phyloP scores from a whole-genome alignment of 2,797 vertebrate genomes.

The Sebastes matsubarae region DNA sequence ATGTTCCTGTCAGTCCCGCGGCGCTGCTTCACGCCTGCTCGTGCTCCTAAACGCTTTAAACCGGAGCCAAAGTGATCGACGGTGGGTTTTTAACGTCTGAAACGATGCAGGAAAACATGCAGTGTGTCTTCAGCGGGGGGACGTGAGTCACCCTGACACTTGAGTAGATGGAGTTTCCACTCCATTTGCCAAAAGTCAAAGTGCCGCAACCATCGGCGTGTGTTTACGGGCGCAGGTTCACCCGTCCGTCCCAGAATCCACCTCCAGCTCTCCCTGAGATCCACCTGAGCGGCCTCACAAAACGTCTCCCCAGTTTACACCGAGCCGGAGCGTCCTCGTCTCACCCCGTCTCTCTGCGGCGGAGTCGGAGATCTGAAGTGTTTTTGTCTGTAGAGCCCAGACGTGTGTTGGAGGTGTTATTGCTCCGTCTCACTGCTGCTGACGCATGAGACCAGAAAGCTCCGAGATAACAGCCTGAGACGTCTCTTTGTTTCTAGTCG shows the following conservation, averaged over 20 bases:
- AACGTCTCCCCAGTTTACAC: not conserved
- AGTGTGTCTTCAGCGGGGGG: not conserved
- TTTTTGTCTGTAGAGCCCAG: too few relatives aligned
- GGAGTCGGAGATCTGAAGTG: too few relatives aligned
- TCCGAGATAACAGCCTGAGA: not conserved
- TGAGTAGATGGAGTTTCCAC: slow-evolving; percentile 34
- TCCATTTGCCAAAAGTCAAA: slow-evolving; percentile 11
- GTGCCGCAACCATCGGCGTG: not conserved
- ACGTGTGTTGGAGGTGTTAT: not conserved
- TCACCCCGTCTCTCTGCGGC: not conserved
- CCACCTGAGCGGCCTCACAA: not conserved
- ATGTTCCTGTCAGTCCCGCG: not conserved
- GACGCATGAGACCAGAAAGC: not conserved
- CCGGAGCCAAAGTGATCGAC: not conserved
- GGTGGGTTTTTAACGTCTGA: not conserved
- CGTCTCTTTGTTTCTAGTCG: not conserved
- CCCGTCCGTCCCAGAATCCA: not conserved
- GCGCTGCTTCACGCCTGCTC: not conserved
- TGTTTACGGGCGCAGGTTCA: not conserved
- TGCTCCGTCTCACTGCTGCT: not conserved
- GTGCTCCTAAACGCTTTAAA: not conserved
- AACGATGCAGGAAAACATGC: not conserved
- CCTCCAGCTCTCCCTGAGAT: not conserved
- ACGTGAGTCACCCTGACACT: not conserved
- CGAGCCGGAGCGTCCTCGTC: not conserved